phyloP scores from a whole-genome alignment of 2,113 vertebrate genomes.

The Trachemys scripta region DNA sequence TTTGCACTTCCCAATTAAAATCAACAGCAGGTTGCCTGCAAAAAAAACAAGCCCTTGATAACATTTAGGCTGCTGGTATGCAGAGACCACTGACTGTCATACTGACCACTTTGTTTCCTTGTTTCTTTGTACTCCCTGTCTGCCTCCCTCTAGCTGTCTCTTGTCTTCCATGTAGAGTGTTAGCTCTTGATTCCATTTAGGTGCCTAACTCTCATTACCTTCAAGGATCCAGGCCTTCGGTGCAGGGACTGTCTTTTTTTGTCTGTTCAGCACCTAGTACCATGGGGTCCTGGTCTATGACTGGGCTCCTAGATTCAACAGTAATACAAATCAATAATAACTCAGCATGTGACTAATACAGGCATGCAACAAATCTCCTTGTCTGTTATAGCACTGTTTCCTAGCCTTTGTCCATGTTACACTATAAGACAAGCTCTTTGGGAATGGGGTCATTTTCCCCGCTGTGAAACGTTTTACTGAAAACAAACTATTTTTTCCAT shows the following conservation, averaged over 20 bases:
- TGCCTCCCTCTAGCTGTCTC: background rate
- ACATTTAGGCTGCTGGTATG: background rate
- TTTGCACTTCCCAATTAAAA: background rate
- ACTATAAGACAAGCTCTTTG: background rate
- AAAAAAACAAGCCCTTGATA: background rate
- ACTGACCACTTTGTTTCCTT: background rate
- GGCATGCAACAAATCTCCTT: background rate
- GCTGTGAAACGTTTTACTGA: background rate
- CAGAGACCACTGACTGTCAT: background rate
- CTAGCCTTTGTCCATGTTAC: background rate
- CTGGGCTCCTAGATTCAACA: background rate
- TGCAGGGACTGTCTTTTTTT: too few species aligned
- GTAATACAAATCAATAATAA: background rate
- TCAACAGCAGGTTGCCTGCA: rapidly evolving
- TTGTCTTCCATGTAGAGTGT: background rate
- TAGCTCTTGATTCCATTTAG: background rate
- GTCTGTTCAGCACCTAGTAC: too few species aligned
- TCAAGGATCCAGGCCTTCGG: too few species aligned
- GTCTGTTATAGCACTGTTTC: background rate
- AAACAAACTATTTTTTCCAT: background rate
- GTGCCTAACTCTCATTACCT: too few species aligned
- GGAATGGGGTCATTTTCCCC: background rate
- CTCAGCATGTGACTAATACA: background rate
- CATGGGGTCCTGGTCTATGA: background rate
- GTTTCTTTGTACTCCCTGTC: background rate